Percentiles rank a stretch among this genome's conserved stretches.
Evolutionary conservation across 35 echinoderm and acorn worm species (phyloP).

Genomic region (Nesometra sesokonis): DNA sequence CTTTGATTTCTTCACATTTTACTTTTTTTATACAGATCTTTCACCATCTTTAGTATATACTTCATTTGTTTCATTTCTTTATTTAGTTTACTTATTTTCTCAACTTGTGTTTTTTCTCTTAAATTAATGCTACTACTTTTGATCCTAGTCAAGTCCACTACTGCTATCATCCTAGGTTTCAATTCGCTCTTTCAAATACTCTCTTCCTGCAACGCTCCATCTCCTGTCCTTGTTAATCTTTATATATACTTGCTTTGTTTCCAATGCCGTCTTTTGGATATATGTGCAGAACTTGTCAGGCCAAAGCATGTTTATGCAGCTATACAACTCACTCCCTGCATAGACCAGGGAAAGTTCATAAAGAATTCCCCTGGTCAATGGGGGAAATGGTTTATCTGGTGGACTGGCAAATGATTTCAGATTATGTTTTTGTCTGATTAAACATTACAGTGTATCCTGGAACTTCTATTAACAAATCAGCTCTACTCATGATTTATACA

Average conservation of each 20-base stretch:
- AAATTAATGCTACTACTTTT: background rate
- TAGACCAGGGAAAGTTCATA: background rate
- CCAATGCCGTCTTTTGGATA: no score
- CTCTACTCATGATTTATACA: no score
- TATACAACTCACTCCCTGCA: no score
- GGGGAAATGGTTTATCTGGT: no score
- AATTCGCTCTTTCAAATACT: background rate
- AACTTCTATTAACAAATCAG: no score
- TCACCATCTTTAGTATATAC: background rate
- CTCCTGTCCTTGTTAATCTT: background rate
- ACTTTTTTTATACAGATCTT: background rate
- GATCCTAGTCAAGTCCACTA: background rate
- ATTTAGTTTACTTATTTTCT: background rate
- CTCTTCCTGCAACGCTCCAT: background rate
- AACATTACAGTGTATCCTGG: no score
- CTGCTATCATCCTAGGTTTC: background rate
- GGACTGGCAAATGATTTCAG: no score
- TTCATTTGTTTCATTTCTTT: background rate
- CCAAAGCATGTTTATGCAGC: background rate
- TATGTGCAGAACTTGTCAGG: background rate
- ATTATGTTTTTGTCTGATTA: no score
- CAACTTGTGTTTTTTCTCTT: background rate
- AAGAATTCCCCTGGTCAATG: no score
- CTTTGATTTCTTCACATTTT: background rate
- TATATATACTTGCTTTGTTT: background rate